phyloP scores from a whole-genome alignment of 2,888 invertebrate species.

The Drosophila longiperda region DNA sequence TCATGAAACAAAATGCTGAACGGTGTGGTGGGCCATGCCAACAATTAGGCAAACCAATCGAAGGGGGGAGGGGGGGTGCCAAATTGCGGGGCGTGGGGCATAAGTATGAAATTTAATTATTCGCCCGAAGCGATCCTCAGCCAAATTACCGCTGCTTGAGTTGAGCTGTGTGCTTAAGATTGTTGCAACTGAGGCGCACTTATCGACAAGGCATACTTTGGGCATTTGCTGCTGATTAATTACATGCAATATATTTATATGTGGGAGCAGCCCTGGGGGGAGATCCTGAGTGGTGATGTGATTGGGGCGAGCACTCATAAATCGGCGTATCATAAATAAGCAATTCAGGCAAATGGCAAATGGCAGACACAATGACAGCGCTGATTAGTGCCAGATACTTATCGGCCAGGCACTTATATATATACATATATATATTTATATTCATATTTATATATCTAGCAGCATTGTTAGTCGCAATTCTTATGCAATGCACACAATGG shows the following conservation, averaged over 20 bases:
- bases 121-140: slow-evolving; percentile 50
- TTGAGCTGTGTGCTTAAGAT: slow-evolving; percentile 38
- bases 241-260: slow-evolving; percentile 72
- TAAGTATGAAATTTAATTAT: slow-evolving; percentile 72
- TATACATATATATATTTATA: too few relatives aligned
- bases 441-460: not conserved
- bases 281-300: not conserved
- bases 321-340: slow-evolving; percentile 62
- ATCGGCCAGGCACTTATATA: slow-evolving; percentile 8
- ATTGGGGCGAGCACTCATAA: slow-evolving; percentile 28
- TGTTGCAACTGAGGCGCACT: slow-evolving; percentile 58
- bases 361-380: slow-evolving; percentile 41
- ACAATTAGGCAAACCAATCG: slow-evolving; percentile 54
- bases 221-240: slow-evolving; percentile 60
- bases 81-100: slow-evolving; percentile 3
- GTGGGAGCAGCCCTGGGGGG: slow-evolving; percentile 10
- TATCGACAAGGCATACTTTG: slow-evolving; percentile 41
- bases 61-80: not conserved
- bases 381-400: slow-evolving; percentile 49
- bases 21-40: slow-evolving; percentile 8
- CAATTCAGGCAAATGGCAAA: slow-evolving; percentile 11
- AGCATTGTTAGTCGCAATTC: slow-evolving; percentile 20
- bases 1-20: slow-evolving; percentile 32
- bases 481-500: not conserved
- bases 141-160: slow-evolving; percentile 56